Evolutionary conservation across 2,113 vertebrate genomes (phyloP).

Genomic region (Prietella phreatophila): DNA sequence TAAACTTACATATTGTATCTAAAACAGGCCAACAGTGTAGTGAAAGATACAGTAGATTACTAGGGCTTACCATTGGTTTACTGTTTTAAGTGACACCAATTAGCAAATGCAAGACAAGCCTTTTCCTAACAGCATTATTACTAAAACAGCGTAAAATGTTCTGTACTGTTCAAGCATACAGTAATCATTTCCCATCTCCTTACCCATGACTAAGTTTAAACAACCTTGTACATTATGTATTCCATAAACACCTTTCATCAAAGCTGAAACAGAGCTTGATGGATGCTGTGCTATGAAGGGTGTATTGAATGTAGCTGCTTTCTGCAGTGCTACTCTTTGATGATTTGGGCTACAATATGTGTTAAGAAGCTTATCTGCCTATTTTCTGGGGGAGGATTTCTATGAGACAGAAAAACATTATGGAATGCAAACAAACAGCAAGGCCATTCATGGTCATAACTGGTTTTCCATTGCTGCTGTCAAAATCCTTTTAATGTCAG

Average conservation of each 20-base stretch:
- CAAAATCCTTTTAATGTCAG: constrained; percentile 52
- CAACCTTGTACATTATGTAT: neutral
- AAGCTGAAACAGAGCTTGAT: neutral
- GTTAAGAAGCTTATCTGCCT: constrained; percentile 3
- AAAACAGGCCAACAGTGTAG: neutral
- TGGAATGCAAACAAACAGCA: constrained; percentile 7
- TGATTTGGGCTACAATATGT: neutral
- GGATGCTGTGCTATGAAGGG: neutral
- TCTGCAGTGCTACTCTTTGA: neutral
- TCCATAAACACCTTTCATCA: neutral
- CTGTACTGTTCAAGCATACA: neutral
- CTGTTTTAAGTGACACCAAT: neutral
- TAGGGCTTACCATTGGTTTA: neutral
- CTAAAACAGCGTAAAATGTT: neutral
- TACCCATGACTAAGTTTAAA: constrained; percentile 4
- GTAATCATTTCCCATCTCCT: neutral
- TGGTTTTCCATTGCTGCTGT: constrained; percentile 34
- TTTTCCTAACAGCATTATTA: neutral
- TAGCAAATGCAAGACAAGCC: neutral
- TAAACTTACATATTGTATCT: constrained; percentile 4
- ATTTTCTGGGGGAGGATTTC: neutral
- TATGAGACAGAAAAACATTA: neutral
- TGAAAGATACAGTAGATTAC: neutral
- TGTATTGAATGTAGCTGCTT: constrained; percentile 1
- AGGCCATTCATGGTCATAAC: constrained; percentile 30